Conservation (phyloP, 2,888 invertebrate genomes). For the Eledona agricola region DNA sequence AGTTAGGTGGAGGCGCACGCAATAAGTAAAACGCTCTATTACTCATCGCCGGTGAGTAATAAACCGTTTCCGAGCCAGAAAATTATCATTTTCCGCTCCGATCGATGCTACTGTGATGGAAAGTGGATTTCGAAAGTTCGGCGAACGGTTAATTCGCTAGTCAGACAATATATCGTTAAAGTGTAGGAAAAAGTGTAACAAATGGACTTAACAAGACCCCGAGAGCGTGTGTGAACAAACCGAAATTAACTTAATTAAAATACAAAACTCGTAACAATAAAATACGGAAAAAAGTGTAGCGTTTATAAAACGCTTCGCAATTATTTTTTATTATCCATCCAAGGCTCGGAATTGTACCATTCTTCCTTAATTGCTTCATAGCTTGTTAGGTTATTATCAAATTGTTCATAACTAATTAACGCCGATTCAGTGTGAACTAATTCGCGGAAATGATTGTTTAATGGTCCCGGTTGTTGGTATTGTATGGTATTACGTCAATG, state of each 20-base stretch:
- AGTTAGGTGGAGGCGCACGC: background rate
- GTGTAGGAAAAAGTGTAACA: slow-evolving; percentile 50
- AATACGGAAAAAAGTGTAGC: slow-evolving; percentile 27
- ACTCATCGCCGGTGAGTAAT: too few relatives aligned
- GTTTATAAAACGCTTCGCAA: slow-evolving; percentile 34
- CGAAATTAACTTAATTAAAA: slow-evolving; percentile 44
- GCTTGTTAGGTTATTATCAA: slow-evolving; percentile 47
- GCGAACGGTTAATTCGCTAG: too few relatives aligned
- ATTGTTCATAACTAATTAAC: slow-evolving; percentile 47
- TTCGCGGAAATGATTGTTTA: slow-evolving; percentile 41
- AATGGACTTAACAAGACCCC: slow-evolving; percentile 48
- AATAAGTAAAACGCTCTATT: background rate
- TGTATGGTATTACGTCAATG: too few relatives aligned
- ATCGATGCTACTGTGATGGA: too few relatives aligned
- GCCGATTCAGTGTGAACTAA: slow-evolving; percentile 46
- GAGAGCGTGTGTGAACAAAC: slow-evolving; percentile 45
- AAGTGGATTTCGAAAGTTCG: too few relatives aligned
- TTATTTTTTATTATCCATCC: slow-evolving; percentile 39
- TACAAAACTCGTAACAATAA: slow-evolving; percentile 40
- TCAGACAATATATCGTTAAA: slow-evolving; percentile 52
- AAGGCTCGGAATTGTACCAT: slow-evolving; percentile 42
- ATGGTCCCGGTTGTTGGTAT: slow-evolving; percentile 31
- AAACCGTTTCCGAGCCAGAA: too few relatives aligned
- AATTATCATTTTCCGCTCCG: too few relatives aligned
- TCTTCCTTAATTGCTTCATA: slow-evolving; percentile 42